phyloP scores from a whole-genome alignment of 1,140 invertebrate genomes.

The Whitmania pigra region DNA sequence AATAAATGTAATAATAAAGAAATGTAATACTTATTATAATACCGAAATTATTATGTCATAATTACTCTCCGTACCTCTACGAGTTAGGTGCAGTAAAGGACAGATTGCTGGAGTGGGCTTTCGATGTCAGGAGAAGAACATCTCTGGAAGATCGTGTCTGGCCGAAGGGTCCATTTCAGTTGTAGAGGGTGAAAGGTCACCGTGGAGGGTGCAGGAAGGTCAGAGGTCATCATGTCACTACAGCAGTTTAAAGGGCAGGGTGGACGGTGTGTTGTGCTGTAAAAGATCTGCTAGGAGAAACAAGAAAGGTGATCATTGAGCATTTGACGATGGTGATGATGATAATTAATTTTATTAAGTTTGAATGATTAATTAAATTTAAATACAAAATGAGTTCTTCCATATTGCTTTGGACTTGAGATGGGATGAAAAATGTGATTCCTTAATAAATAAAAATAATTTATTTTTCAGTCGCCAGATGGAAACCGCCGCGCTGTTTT shows the following conservation, averaged over 20 bases:
- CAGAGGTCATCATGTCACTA: neutral
- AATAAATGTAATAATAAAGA: too few relatives aligned
- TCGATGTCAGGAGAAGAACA: neutral
- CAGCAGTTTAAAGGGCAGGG: neutral
- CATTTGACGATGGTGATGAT: neutral
- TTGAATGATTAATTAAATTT: too few relatives aligned
- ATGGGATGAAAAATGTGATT: too few relatives aligned
- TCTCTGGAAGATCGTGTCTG: neutral
- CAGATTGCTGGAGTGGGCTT: neutral
- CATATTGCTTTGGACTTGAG: too few relatives aligned
- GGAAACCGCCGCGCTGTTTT: slow-evolving; percentile 26
- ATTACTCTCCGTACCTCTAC: too few relatives aligned
- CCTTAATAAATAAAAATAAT: too few relatives aligned
- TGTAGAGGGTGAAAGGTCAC: neutral
- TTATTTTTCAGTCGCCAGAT: slow-evolving; percentile 15
- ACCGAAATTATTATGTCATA: too few relatives aligned
- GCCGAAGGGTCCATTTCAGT: neutral
- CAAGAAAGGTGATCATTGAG: slow-evolving; percentile 6
- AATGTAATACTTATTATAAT: too few relatives aligned
- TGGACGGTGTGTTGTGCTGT: neutral
- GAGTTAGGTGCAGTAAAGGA: slow-evolving; percentile 1
- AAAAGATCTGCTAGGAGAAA: neutral
- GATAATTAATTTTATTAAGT: too few relatives aligned
- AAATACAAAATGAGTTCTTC: too few relatives aligned
- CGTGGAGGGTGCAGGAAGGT: neutral